Base-by-base conservation (phyloP, 64 coral and sea anemone species). In the Astreopora myriophthalma region DNA sequence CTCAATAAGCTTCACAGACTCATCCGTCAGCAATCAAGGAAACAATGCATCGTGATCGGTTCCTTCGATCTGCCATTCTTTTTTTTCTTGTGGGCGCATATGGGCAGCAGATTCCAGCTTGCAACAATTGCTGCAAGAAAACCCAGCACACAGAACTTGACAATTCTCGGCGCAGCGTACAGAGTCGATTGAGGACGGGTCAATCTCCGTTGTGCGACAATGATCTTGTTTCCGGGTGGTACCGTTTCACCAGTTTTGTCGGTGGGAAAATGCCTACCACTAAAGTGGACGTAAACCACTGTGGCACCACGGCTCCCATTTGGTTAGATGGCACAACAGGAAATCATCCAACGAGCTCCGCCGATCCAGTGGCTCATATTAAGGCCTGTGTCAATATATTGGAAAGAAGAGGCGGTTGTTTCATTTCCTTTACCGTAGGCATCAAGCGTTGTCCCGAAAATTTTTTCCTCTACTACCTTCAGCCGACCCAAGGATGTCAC, bases 381-480 rank as follows among this genome's bases (percentile, higher is more conserved):
- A 49, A 32, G 25, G 74, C 74, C 23, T 77, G 74, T 1, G 25
- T 77, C 0, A 89, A 85, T 71, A 13, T 84, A n/a, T 70, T 71
- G 67, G 66, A 90, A 52, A 87, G 35, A 20, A 3, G 3, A 22
- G 16, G 44, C 1, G 26, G 64, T 10, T 88, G 79, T 42, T 3
- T 16, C 2, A 33, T 29, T 5, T 31, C 25, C 2, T 24, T 60
- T 19, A 20, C 73, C 2, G 19, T 84, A 7, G 36, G 24, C 58
- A 38, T 85, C n/a, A 94, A 69, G 6, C 75, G 86, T 9, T 88
- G 87, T 19, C 17, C 29, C n/a, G 76, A 48, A 0, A 17, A 34
- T 58, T 94, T 46, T 25, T 94, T 62, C 25, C 67, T 94, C 11
- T 94, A 94, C 33, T 61, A 85, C 37, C 71, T 94, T 48, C 32